Evolutionary conservation across 2,113 vertebrate genomes (phyloP).

Genomic region (Hippolais icterina): DNA sequence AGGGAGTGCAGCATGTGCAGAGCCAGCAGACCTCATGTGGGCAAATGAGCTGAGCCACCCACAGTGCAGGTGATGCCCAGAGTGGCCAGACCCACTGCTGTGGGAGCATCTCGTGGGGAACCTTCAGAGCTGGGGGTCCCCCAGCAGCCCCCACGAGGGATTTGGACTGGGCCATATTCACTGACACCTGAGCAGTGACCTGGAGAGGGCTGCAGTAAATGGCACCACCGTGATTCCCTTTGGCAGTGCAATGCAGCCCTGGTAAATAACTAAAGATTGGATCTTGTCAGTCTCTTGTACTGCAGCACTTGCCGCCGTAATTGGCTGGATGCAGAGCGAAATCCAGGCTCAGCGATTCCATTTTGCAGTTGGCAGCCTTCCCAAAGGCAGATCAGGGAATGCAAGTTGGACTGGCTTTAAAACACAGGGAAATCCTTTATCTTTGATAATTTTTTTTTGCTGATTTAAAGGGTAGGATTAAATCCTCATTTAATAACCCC

Average conservation of each 20-base stretch:
- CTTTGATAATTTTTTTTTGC: constrained; percentile 14
- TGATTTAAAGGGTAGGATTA: constrained; percentile 51
- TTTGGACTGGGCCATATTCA: rapidly evolving
- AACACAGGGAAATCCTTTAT: constrained; percentile 34
- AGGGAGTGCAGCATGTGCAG: rapidly evolving
- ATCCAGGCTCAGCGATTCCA: constrained; percentile 60
- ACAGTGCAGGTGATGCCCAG: background rate
- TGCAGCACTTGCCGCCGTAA: background rate
- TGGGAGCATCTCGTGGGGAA: rapidly evolving
- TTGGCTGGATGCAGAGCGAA: constrained; percentile 48
- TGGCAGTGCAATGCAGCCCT: background rate
- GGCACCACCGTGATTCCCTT: rapidly evolving
- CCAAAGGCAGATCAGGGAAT: constrained; percentile 9
- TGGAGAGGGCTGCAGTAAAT: background rate
- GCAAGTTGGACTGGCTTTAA: background rate
- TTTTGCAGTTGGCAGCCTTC: constrained; percentile 62
- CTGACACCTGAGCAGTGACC: background rate
- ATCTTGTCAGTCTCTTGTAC: background rate
- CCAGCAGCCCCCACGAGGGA: rapidly evolving
- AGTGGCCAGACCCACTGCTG: rapidly evolving
- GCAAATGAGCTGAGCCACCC: rapidly evolving
- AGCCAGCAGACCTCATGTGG: rapidly evolving
- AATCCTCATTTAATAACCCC: constrained; percentile 51
- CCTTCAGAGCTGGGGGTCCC: rapidly evolving
- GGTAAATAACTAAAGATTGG: constrained; percentile 20